Conservation (phyloP, 2,888 invertebrate genomes). For the Eulithis testata region DNA sequence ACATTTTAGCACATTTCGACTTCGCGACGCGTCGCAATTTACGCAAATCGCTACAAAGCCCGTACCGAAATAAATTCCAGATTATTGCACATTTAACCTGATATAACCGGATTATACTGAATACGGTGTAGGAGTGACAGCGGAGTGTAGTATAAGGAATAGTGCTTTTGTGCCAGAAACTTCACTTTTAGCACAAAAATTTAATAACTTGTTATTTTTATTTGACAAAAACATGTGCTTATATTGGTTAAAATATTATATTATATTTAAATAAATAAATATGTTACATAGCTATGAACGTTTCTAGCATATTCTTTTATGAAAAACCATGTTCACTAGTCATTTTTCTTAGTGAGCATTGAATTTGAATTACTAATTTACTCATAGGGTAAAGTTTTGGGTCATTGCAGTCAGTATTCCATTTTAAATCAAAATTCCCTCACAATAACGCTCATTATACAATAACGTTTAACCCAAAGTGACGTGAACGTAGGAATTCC, state of each 20-base stretch:
- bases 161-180: not conserved
- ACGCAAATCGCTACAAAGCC: slow-evolving; percentile 30
- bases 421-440: not conserved
- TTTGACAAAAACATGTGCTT: too few species aligned
- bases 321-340: too few species aligned
- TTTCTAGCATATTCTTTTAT: too few species aligned
- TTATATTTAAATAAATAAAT: too few species aligned
- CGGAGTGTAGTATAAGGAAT: not conserved
- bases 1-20: slow-evolving; percentile 11
- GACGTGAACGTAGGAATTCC: slow-evolving; percentile 7
- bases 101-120: slow-evolving; percentile 47
- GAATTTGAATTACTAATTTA: too few species aligned
- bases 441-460: not conserved
- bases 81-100: slow-evolving; percentile 51
- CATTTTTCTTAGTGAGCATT: too few species aligned
- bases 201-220: too few species aligned
- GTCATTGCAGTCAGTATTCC: too few species aligned
- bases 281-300: too few species aligned
- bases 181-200: not conserved
- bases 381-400: too few species aligned
- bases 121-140: slow-evolving; percentile 38
- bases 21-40: slow-evolving; percentile 7
- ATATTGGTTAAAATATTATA: too few species aligned
- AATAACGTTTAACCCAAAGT: not conserved
- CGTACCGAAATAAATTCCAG: slow-evolving; percentile 45